A percentile compares a stretch with the other conserved stretches of the same genome.
phyloP scores from a whole-genome alignment of 2,113 vertebrate species.

The Lucifuga dentata region DNA sequence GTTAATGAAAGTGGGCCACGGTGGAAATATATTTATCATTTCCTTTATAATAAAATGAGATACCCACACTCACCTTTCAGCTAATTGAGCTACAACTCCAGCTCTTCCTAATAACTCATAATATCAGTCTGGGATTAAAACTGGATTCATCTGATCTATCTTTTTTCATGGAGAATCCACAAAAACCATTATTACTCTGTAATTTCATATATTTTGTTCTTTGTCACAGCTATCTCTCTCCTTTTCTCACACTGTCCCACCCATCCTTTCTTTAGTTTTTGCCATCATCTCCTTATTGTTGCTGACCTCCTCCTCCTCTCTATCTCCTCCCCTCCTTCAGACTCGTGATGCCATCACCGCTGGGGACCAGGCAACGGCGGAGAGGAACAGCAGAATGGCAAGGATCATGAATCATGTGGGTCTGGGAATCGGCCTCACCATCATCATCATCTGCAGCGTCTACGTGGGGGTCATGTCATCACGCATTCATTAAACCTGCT shows the following conservation, averaged over 20 bases:
- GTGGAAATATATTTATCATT: background rate
- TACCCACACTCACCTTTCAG: too few relatives aligned
- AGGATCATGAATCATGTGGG: slow-evolving; percentile 63
- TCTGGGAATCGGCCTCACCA: slow-evolving; percentile 52
- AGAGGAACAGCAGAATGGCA: slow-evolving; percentile 60
- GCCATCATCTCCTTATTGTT: background rate
- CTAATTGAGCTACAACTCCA: too few relatives aligned
- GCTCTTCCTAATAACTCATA: too few relatives aligned
- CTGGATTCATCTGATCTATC: too few relatives aligned
- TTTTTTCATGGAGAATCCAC: too few relatives aligned
- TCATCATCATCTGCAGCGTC: fast-evolving
- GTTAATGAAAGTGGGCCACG: too few relatives aligned
- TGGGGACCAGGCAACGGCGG: slow-evolving; percentile 46
- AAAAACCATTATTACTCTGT: too few relatives aligned
- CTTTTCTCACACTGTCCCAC: background rate
- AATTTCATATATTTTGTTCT: too few relatives aligned
- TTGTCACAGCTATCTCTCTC: too few relatives aligned
- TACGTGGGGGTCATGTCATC: fast-evolving
- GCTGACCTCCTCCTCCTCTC: background rate
- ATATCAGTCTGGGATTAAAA: too few relatives aligned
- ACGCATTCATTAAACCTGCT: fast-evolving
- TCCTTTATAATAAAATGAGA: background rate
- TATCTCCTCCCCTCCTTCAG: slow-evolving; percentile 33
- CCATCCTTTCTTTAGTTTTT: background rate
- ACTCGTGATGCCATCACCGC: slow-evolving; percentile 57